Base-by-base conservation (phyloP, 1,140 invertebrate genomes). In the Spodoptera litura region DNA sequence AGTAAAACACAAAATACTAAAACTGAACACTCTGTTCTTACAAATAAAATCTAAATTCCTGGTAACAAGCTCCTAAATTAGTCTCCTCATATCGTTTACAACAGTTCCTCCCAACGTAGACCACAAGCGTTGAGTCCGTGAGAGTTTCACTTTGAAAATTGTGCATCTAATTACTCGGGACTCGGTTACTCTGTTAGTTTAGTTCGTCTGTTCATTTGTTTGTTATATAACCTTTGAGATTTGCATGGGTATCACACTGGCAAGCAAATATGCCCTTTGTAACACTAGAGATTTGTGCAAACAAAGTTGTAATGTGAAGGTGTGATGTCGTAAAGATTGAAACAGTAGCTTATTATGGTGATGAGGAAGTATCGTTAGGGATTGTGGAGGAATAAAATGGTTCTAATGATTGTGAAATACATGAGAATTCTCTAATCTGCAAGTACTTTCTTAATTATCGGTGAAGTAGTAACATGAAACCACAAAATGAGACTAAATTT, bases 121-220 rank as follows among this genome's bases (percentile, higher is more conserved):
- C 75, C 74, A 64, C 81, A 80, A 73, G 53, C 66, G 27, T 31
- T 59, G 56, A 82, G 70, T 61, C 56, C 20, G 31, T 59, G 15
- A 49, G n/a, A 79, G 66, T 75, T 81, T 78, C 49, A 70, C 72
- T 68, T 73, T 77, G 78, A 78, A 80, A 78, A 81, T 78, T 78
- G 70, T 70, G 71, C 49, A 56, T 58, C 78, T 80, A 84, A 81
- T 84, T 81, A 76, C 52, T 38, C 62, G 56, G 68, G 76, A 62
- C 66, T 73, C 53, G 71, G 77, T 56, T 68, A 78, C 59, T 70
- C 38, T 79, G 66, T 78, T 76, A 70, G 79, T 81, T 81, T 77
- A 61, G 73, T 70, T 70, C 31, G 61, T 64, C 35, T 70, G 49
- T 68, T 70, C 51, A 13, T 53, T 5, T 56, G 52, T 72, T 72